A percentile compares a stretch with the other conserved stretches of the same genome.
phyloP scores from a whole-genome alignment of 2,113 vertebrate species.

The Poeciliopsis turrubarensis region DNA sequence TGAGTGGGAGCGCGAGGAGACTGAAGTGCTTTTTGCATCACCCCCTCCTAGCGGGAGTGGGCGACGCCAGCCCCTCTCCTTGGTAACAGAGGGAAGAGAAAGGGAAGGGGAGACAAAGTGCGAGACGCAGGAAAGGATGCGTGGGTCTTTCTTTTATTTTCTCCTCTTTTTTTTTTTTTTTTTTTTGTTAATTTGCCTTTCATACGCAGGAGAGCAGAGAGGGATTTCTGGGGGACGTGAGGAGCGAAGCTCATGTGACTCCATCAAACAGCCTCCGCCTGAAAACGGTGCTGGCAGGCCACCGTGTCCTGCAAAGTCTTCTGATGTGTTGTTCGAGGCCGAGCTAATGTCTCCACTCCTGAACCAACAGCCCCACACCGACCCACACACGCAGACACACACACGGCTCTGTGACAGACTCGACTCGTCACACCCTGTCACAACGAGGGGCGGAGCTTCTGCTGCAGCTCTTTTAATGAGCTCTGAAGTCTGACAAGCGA shows the following conservation, averaged over 20 bases:
- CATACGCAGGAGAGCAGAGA: background rate
- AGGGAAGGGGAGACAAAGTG: conserved; percentile 59
- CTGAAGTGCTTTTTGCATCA: conserved; percentile 72
- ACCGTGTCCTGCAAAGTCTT: background rate
- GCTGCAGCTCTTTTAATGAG: conserved; percentile 55
- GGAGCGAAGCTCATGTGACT: too few species aligned
- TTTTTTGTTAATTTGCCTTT: background rate
- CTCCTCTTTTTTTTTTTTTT: background rate
- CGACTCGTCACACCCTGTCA: conserved; percentile 34
- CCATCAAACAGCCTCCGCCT: background rate
- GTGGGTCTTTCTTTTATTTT: conserved; percentile 28
- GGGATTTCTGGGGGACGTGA: too few species aligned
- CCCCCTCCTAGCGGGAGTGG: conserved; percentile 68
- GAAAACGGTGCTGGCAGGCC: background rate
- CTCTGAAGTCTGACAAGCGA: conserved; percentile 37
- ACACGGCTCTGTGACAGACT: conserved; percentile 37
- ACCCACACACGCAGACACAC: conserved; percentile 4
- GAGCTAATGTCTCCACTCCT: conserved; percentile 63
- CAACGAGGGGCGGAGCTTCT: conserved; percentile 31
- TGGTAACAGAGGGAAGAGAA: conserved; percentile 61
- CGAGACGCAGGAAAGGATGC: conserved; percentile 47
- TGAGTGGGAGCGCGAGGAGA: conserved; percentile 62
- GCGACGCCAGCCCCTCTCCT: conserved; percentile 74
- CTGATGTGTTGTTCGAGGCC: conserved; percentile 71
- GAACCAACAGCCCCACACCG: conserved; percentile 61